phyloP scores from a whole-genome alignment of 92 coral and sea anemone species.

The Isaurus tuberculatus region DNA sequence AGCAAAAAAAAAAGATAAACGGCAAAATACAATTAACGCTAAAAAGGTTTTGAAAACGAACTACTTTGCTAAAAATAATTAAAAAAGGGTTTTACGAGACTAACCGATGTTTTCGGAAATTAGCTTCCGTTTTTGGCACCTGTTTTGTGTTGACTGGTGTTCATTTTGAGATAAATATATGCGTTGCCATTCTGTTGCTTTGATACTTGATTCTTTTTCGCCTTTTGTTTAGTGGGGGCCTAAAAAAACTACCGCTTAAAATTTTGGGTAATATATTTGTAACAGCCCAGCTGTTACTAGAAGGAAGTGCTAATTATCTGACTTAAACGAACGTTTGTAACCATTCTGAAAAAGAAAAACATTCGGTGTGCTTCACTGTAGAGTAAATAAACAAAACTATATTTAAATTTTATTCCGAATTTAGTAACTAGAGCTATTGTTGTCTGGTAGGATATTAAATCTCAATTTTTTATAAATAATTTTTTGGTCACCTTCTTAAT shows the following conservation, averaged over 20 bases:
- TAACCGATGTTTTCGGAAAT: not conserved
- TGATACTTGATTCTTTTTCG: not conserved
- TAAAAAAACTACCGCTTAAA: not conserved
- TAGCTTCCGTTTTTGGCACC: not conserved
- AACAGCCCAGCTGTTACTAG: not conserved
- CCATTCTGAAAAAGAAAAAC: not conserved
- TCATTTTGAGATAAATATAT: no score
- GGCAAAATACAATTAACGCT: not conserved
- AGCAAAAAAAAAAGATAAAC: not conserved
- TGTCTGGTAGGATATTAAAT: not conserved
- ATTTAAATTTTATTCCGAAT: no score
- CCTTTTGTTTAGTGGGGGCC: not conserved
- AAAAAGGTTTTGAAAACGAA: not conserved
- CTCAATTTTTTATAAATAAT: not conserved
- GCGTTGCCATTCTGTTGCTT: not conserved
- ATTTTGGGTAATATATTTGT: not conserved
- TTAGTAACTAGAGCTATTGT: not conserved
- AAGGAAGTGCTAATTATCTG: not conserved
- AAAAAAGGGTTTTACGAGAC: not conserved
- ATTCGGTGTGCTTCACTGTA: not conserved
- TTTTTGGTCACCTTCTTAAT: not conserved
- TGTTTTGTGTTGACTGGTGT: not conserved
- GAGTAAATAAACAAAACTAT: no score
- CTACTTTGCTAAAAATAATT: not conserved
- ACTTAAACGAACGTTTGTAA: not conserved